These are phyloP conservation scores for Cheilosia soror DNA, from an alignment of 2,888 invertebrate species.

Conservation along the genomic window DNA sequence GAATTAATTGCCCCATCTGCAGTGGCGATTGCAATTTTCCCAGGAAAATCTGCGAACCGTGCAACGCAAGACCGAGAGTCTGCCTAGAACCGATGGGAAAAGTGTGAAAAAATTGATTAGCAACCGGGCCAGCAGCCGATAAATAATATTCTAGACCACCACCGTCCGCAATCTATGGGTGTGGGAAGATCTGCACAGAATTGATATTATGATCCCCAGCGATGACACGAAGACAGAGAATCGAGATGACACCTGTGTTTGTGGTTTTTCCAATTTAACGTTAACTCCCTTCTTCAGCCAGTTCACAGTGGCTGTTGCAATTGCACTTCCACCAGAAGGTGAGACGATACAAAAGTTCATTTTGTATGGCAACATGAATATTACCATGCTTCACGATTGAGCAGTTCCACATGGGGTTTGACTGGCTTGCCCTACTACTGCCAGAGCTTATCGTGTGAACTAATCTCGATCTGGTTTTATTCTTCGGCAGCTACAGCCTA, in stretches of 20 bases:
- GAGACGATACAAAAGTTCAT: conserved; percentile 48
- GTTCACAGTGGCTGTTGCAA: conserved; percentile 34
- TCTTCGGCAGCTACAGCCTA: conserved; percentile 9
- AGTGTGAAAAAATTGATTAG: conserved; percentile 71
- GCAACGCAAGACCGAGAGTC: not conserved
- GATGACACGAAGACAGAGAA: conserved; percentile 51
- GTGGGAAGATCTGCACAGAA: conserved; percentile 48
- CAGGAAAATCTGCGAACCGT: conserved; percentile 73
- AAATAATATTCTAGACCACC: conserved; percentile 57
- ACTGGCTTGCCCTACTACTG: conserved; percentile 68
- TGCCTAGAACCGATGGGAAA: conserved; percentile 43
- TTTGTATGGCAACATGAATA: conserved; percentile 56
- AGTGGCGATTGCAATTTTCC: conserved; percentile 39
- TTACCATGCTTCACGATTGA: conserved; percentile 66
- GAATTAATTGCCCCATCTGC: conserved; percentile 57
- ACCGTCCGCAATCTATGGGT: not conserved
- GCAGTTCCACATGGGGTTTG: conserved; percentile 63
- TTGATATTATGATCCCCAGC: conserved; percentile 43
- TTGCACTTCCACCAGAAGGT: conserved; percentile 21
- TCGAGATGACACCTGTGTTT: conserved; percentile 73
- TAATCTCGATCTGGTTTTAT: conserved; percentile 66
- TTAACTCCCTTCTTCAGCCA: conserved; percentile 1
- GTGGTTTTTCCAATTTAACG: conserved; percentile 69
- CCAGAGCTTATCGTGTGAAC: conserved; percentile 78
- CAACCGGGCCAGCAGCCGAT: conserved; percentile 63